A percentile compares a stretch with the other conserved stretches of the same genome.
phyloP scores from a whole-genome alignment of 1,140 invertebrate genomes.

The Zaprionus ghesquierei region DNA sequence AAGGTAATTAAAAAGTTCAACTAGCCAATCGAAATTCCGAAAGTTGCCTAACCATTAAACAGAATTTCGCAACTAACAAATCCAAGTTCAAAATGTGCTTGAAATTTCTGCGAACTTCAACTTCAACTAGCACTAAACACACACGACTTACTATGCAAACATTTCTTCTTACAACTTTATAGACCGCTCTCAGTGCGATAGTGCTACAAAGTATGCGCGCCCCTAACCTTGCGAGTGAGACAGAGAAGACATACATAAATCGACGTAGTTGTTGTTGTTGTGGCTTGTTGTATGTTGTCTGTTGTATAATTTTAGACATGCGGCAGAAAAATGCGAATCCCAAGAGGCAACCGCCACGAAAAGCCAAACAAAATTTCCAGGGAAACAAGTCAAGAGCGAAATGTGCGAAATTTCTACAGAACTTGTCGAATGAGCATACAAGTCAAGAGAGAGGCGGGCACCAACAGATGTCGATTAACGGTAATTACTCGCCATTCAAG shows the following conservation, averaged over 20 bases:
- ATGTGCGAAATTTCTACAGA: conserved; percentile 1
- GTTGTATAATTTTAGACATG: conserved; percentile 58
- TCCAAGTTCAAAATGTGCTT: neutral
- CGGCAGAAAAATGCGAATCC: conserved; percentile 28
- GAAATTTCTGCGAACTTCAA: neutral
- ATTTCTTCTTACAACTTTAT: neutral
- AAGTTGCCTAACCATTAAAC: neutral
- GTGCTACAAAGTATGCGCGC: neutral
- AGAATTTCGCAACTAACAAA: neutral
- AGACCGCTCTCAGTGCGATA: no score
- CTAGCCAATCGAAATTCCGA: neutral
- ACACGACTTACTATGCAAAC: no score
- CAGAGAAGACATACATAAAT: conserved; percentile 52
- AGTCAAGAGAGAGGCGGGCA: neutral
- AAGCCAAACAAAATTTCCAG: neutral
- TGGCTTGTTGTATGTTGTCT: conserved; percentile 51
- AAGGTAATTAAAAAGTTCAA: no score
- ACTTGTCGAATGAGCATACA: neutral
- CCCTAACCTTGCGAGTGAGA: conserved; percentile 9
- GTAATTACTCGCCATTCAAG: neutral
- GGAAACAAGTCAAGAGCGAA: neutral
- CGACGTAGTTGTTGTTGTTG: conserved; percentile 39
- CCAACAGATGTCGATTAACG: conserved; percentile 3
- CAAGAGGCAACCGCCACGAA: conserved; percentile 52
- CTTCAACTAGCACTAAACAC: neutral